Percentiles rank a stretch among this genome's conserved stretches.
These are phyloP conservation scores for Delphinus delphis DNA, from an alignment of 2,113 vertebrate genomes.

Conservation along the genomic window DNA sequence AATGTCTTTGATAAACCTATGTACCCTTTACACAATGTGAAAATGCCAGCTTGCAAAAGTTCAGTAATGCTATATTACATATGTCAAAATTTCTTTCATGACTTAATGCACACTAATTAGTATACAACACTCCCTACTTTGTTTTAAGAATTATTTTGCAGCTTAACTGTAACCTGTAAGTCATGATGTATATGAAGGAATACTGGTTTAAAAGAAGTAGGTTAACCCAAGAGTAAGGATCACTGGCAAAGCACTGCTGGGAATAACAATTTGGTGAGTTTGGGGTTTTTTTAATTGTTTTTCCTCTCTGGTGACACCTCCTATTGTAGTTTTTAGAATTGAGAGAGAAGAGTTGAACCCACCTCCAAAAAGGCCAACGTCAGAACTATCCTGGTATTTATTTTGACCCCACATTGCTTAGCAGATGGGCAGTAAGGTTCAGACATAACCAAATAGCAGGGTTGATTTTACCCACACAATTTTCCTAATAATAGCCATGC, in stretches of 20 bases:
- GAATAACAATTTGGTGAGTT: not conserved
- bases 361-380: not conserved
- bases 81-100: not conserved
- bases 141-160: not conserved
- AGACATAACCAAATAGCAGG: slow-evolving; percentile 45
- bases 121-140: not conserved
- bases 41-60: not conserved
- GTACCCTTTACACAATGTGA: not conserved
- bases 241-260: not conserved
- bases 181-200: not conserved
- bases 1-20: not conserved
- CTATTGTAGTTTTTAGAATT: not conserved
- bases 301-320: not conserved
- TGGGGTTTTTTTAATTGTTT: not conserved
- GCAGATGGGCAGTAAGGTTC: slow-evolving; percentile 37
- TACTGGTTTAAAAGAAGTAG: not conserved
- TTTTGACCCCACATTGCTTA: slow-evolving; percentile 39
- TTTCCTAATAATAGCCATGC: slow-evolving; percentile 70
- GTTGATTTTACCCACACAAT: slow-evolving; percentile 71
- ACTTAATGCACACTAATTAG: not conserved
- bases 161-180: not conserved
- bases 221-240: not conserved
- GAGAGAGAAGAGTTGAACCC: not conserved
- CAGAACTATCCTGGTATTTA: not conserved
- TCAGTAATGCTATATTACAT: not conserved